Evolutionary conservation across 2,797 vertebrate species (phyloP).

Genomic region (Amazonetta brasiliensis): DNA sequence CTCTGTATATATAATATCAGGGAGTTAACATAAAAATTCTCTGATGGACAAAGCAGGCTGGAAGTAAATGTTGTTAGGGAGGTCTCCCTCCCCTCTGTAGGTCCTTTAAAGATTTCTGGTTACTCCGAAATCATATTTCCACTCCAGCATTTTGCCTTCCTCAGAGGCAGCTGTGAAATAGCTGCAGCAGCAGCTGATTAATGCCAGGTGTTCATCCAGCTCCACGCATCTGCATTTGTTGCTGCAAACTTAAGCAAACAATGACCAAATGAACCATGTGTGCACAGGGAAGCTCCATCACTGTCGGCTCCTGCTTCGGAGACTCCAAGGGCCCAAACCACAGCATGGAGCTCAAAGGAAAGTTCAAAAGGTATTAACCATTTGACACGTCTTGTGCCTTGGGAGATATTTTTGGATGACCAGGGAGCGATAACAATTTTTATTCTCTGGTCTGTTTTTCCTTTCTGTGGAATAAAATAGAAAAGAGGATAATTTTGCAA

Average conservation of each 20-base stretch:
- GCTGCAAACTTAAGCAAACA: constrained; percentile 69
- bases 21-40: neutral
- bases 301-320: neutral
- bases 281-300: constrained; percentile 55
- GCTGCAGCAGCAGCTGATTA: constrained; percentile 67
- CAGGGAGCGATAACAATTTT: neutral
- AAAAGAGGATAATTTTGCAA: neutral
- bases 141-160: constrained; percentile 39
- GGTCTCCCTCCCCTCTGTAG: neutral
- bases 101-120: constrained; percentile 37
- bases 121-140: constrained; percentile 18
- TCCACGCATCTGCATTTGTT: constrained; percentile 69
- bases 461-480: neutral
- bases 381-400: constrained; percentile 16
- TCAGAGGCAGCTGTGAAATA: constrained; percentile 70
- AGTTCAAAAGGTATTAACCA: constrained; percentile 61
- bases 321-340: neutral
- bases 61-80: constrained; percentile 11
- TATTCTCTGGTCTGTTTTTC: neutral
- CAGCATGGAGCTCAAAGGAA: constrained; percentile 50
- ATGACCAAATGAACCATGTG: constrained; percentile 66
- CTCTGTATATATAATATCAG: neutral
- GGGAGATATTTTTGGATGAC: constrained; percentile 35
- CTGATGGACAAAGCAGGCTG: neutral
- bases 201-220: constrained; percentile 70